Percentiles rank a stretch among this genome's conserved stretches.
These are phyloP conservation scores for Astyanax mexicanus DNA, from an alignment of 2,797 vertebrate genomes.

Conservation along the genomic window DNA sequence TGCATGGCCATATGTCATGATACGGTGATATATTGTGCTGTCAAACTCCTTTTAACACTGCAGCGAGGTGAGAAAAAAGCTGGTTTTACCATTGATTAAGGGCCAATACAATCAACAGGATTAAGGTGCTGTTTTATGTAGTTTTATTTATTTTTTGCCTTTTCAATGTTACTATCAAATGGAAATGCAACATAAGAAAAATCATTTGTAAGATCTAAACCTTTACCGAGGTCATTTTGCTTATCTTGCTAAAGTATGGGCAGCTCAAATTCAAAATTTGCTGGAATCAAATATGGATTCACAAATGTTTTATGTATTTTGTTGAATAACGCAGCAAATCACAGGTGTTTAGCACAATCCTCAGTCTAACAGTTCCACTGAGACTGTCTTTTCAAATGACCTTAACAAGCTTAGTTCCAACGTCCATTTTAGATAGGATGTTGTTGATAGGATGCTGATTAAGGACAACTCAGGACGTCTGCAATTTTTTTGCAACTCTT, in stretches of 20 bases:
- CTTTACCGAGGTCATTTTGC: background rate
- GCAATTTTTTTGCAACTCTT: background rate
- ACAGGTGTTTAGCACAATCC: background rate
- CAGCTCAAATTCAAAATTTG: background rate
- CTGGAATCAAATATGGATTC: background rate
- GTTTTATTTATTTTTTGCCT: background rate
- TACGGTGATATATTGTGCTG: slow-evolving; percentile 24
- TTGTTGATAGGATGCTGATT: background rate
- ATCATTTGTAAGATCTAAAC: slow-evolving; percentile 1
- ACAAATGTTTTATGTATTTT: slow-evolving; percentile 1
- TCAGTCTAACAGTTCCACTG: background rate
- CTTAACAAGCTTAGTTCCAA: background rate
- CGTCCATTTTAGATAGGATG: background rate
- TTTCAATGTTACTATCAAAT: background rate
- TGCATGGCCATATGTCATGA: slow-evolving; percentile 36
- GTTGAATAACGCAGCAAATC: background rate
- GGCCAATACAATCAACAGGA: background rate
- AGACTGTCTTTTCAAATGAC: background rate
- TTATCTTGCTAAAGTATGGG: background rate
- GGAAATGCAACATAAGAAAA: background rate
- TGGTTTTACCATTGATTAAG: background rate
- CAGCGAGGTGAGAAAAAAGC: background rate
- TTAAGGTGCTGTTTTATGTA: background rate
- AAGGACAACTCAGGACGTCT: slow-evolving; percentile 8
- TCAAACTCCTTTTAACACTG: slow-evolving; percentile 35